Evolutionary conservation across 2,797 vertebrate species (phyloP).

Genomic region (Crocidura indochinensis): DNA sequence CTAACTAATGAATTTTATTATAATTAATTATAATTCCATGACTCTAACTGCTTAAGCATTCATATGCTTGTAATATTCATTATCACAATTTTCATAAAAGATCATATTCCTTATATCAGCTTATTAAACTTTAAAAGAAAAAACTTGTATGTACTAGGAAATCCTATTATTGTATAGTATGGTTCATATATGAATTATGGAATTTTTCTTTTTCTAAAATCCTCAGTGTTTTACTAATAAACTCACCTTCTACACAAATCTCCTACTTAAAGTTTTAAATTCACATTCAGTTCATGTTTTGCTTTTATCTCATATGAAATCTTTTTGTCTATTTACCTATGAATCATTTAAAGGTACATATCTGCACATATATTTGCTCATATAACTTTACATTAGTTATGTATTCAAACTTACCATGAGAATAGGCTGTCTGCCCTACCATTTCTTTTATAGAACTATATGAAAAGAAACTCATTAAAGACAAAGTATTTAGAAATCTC

Average conservation of each 20-base stretch:
- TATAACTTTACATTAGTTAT: constrained; percentile 26
- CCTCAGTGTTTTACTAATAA: constrained; percentile 26
- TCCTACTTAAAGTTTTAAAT: constrained; percentile 60
- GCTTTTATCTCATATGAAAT: constrained; percentile 52
- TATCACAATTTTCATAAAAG: constrained; percentile 56
- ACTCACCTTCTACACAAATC: not conserved
- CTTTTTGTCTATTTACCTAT: constrained; percentile 55
- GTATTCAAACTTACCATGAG: constrained; percentile 19
- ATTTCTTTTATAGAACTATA: constrained; percentile 47
- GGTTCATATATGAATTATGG: not conserved
- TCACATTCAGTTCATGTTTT: constrained; percentile 27
- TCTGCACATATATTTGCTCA: constrained; percentile 46
- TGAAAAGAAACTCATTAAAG: constrained; percentile 21
- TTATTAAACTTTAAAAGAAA: constrained; percentile 69
- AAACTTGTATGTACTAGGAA: not conserved
- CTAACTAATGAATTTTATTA: not conserved
- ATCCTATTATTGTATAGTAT: not conserved
- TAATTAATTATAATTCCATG: constrained; percentile 51
- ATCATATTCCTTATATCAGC: not conserved
- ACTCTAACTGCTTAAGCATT: constrained; percentile 55
- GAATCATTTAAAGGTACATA: constrained; percentile 18
- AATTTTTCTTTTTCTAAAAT: not conserved
- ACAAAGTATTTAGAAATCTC: constrained; percentile 54
- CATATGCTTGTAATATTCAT: constrained; percentile 39
- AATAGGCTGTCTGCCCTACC: not conserved